These are phyloP conservation scores for Picathartes gymnocephalus DNA, from an alignment of 2,113 vertebrate species.

Conservation along the genomic window DNA sequence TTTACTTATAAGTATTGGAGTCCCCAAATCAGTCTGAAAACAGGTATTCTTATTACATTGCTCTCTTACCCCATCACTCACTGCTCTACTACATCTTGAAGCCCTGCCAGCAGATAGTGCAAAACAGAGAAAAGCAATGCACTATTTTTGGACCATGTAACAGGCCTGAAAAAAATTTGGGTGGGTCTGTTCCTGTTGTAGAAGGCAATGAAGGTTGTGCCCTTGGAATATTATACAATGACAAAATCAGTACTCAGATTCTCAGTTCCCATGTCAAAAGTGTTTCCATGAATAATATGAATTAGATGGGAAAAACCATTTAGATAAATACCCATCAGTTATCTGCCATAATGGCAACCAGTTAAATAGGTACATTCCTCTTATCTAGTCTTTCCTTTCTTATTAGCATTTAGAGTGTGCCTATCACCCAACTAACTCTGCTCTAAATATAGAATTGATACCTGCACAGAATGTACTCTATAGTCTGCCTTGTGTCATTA, in stretches of 20 bases:
- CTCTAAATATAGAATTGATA: conserved; percentile 55
- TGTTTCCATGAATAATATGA: neutral
- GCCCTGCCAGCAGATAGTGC: neutral
- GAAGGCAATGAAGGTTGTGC: neutral
- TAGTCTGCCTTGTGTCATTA: conserved; percentile 10
- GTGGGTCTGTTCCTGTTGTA: neutral
- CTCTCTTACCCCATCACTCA: neutral
- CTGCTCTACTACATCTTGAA: neutral
- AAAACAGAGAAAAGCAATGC: neutral
- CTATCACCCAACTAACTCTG: neutral
- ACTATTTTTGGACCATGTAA: neutral
- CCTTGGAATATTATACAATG: neutral
- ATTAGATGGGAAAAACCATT: neutral
- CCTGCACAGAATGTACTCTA: conserved; percentile 40
- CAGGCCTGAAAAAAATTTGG: neutral
- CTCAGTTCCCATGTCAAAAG: neutral
- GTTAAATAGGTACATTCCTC: neutral
- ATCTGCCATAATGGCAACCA: neutral
- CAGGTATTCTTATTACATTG: neutral
- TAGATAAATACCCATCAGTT: neutral
- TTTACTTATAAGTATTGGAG: neutral
- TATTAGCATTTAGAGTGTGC: conserved; percentile 4
- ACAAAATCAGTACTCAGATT: neutral
- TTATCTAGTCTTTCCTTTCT: conserved; percentile 12
- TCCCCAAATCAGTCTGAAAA: neutral